Evolutionary conservation across 2,113 vertebrate genomes (phyloP).

Genomic region (human (Homo sapiens)): DNA sequence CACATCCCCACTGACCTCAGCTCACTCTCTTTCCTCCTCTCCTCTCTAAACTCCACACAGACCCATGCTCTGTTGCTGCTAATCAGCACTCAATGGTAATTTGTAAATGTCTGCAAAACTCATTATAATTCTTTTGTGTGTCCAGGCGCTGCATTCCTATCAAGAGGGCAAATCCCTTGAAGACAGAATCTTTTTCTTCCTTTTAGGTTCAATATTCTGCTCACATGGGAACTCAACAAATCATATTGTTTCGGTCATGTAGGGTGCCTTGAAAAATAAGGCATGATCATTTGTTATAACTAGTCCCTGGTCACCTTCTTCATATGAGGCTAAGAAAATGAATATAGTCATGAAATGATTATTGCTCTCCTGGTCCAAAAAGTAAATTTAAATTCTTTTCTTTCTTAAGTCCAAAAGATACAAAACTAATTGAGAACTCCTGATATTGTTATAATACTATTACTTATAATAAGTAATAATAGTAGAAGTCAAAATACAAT

Average conservation of each 20-base stretch:
- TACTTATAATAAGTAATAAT: constrained; percentile 65
- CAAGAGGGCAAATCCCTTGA: constrained; percentile 35
- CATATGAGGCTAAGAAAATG: constrained; percentile 72
- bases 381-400: constrained; percentile 61
- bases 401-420: constrained; percentile 60
- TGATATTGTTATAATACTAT: constrained; percentile 65
- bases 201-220: not conserved
- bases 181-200: not conserved
- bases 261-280: constrained; percentile 48
- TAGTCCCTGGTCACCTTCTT: constrained; percentile 56
- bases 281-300: constrained; percentile 44
- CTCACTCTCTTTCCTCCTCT: not conserved
- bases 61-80: not conserved
- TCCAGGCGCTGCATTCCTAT: not conserved
- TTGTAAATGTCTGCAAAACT: constrained; percentile 40
- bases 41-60: not conserved
- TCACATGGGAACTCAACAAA: constrained; percentile 13
- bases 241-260: constrained; percentile 45
- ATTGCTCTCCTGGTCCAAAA: constrained; percentile 71
- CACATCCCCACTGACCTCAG: not conserved
- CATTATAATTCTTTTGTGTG: not conserved
- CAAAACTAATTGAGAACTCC: constrained; percentile 63
- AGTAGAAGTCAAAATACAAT: constrained; percentile 58
- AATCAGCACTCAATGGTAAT: not conserved
- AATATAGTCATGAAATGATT: constrained; percentile 72